Percentiles rank a stretch among this genome's conserved stretches.
Evolutionary conservation across 2,888 invertebrate species (phyloP).

Genomic region (Ariolimax columbianus): DNA sequence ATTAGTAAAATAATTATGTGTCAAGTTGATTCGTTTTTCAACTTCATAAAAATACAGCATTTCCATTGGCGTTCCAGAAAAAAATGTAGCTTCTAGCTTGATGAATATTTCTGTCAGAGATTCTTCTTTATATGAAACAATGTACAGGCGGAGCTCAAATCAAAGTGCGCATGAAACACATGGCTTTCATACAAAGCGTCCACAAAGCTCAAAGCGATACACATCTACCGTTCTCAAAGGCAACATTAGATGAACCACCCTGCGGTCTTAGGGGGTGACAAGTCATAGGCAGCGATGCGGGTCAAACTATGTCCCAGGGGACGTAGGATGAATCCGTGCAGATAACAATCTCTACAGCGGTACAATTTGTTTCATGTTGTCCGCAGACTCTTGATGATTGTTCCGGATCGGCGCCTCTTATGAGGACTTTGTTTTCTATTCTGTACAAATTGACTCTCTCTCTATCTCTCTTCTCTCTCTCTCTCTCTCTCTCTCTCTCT

Average conservation of each 20-base stretch:
- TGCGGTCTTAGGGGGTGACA: conserved; percentile 18
- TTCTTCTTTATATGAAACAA: background rate
- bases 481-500: too few relatives aligned
- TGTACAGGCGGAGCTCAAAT: background rate
- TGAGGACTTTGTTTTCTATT: background rate
- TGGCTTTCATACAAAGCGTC: background rate
- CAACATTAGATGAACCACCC: conserved; percentile 21
- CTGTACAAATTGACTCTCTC: background rate
- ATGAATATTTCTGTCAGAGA: background rate
- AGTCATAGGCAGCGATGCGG: conserved; percentile 26
- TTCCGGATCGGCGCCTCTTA: conserved; percentile 14
- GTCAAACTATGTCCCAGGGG: conserved; percentile 21
- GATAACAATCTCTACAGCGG: conserved; percentile 5
- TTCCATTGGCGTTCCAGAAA: too few relatives aligned
- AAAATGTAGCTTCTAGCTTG: too few relatives aligned
- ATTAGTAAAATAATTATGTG: too few relatives aligned
- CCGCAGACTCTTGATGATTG: conserved; percentile 31
- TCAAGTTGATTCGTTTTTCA: too few relatives aligned
- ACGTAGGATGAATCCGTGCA: background rate
- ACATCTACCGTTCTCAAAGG: conserved; percentile 17
- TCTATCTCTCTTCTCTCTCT: too few relatives aligned
- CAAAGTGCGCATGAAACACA: background rate
- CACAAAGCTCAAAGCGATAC: background rate
- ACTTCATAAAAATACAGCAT: too few relatives aligned
- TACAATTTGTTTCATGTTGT: conserved; percentile 25